Percentiles rank a stretch among this genome's conserved stretches.
phyloP scores from a whole-genome alignment of 2,888 invertebrate species.

The Melipona beecheii region DNA sequence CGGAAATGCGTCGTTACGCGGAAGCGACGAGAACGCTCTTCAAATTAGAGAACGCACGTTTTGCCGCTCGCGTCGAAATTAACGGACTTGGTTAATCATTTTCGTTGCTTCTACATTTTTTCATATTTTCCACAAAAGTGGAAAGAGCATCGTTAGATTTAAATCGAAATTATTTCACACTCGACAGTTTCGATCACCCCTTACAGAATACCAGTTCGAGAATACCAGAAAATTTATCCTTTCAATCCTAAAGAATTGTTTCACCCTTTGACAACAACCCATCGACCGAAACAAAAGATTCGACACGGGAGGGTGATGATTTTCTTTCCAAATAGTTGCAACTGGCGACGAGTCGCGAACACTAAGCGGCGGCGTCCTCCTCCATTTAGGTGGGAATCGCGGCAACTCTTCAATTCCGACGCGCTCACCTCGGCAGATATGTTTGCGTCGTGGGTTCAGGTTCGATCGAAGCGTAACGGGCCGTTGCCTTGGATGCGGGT shows the following conservation, averaged over 20 bases:
- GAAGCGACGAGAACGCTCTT: constrained; percentile 23
- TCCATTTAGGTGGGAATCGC: constrained; percentile 58
- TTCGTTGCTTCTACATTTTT: too few species aligned
- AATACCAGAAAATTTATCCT: too few species aligned
- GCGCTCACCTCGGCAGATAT: constrained; percentile 78
- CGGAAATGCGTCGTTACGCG: constrained; percentile 41
- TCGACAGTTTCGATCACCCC: too few species aligned
- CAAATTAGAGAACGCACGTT: background rate
- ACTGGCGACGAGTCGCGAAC: background rate
- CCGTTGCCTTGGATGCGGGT: constrained; percentile 83
- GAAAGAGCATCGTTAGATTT: too few species aligned
- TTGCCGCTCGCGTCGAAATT: constrained; percentile 15
- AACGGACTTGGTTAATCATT: background rate
- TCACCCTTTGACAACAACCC: too few species aligned
- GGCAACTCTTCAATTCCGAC: constrained; percentile 65
- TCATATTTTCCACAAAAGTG: too few species aligned
- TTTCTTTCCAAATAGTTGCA: background rate
- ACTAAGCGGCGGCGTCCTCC: constrained; percentile 15
- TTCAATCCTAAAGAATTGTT: too few species aligned
- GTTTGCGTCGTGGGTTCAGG: constrained; percentile 80
- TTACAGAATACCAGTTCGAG: too few species aligned
- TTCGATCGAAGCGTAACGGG: constrained; percentile 83
- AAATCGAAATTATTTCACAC: too few species aligned
- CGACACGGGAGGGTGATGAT: background rate
- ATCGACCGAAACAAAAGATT: background rate